Evolutionary conservation across 2,888 invertebrate genomes (phyloP).

Genomic region (Neoscelio sp.): DNA sequence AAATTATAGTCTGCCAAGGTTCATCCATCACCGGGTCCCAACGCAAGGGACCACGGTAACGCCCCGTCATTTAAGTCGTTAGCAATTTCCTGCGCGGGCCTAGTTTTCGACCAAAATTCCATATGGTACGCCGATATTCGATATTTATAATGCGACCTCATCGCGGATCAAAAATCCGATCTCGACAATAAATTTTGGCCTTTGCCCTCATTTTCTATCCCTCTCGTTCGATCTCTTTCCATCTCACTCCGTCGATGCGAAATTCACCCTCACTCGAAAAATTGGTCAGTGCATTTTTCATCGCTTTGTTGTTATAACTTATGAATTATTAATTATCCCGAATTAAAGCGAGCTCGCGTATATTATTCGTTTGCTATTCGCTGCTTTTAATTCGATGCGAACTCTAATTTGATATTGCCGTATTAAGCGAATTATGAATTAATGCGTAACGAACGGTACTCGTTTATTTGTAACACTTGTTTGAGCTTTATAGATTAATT

Average conservation of each 20-base stretch:
- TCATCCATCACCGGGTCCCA: conserved; percentile 80
- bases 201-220: not conserved
- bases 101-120: conserved; percentile 81
- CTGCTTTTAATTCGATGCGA: conserved; percentile 20
- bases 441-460: conserved; percentile 19
- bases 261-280: conserved; percentile 15
- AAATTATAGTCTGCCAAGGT: conserved; percentile 81
- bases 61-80: conserved; percentile 83
- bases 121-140: conserved; percentile 80
- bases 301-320: conserved; percentile 33
- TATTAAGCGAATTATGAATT: conserved; percentile 22
- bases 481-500: conserved; percentile 30
- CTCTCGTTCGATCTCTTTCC: conserved; percentile 1
- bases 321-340: conserved; percentile 55
- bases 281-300: conserved; percentile 25
- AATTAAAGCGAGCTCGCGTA: not conserved
- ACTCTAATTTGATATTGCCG: conserved; percentile 19
- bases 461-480: conserved; percentile 23
- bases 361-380: conserved; percentile 12
- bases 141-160: conserved; percentile 74
- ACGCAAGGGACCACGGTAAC: conserved; percentile 76
- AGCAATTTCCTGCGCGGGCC: conserved; percentile 83
- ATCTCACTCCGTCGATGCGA: not conserved
- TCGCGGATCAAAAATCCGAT: conserved; percentile 71
- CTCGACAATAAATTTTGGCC: conserved; percentile 70